phyloP scores from a whole-genome alignment of 2,888 invertebrate species.

The Hypomecis atomaria region DNA sequence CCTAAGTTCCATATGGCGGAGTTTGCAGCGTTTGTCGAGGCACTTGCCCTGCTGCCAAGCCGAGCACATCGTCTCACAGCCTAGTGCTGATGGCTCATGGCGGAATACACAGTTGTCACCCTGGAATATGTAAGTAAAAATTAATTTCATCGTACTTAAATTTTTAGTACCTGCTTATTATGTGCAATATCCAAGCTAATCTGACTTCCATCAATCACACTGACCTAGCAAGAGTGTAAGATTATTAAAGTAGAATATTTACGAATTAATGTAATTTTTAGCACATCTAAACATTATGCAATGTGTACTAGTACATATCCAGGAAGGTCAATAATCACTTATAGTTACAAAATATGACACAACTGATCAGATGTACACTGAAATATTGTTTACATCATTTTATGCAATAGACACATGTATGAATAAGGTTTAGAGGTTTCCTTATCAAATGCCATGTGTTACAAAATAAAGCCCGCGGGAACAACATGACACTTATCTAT shows the following conservation, averaged over 20 bases:
- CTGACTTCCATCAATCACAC: no score
- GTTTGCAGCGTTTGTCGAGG: constrained; percentile 90
- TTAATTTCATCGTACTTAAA: not conserved
- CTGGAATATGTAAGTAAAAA: constrained; percentile 68
- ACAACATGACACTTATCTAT: not conserved
- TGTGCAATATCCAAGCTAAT: no score
- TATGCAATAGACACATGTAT: not conserved
- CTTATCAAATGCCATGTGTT: not conserved
- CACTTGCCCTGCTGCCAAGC: constrained; percentile 94
- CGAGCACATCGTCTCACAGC: constrained; percentile 92
- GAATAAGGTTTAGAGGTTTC: not conserved
- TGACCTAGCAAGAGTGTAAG: no score
- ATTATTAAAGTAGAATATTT: not conserved
- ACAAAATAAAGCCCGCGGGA: not conserved
- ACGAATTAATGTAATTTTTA: not conserved
- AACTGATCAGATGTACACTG: not conserved
- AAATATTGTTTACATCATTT: constrained; percentile 4
- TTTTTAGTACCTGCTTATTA: not conserved
- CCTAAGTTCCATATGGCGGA: constrained; percentile 93
- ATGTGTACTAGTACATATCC: not conserved
- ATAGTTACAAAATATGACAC: not conserved
- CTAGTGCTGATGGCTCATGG: constrained; percentile 93
- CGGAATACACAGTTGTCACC: constrained; percentile 92
- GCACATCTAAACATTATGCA: constrained; percentile 3
- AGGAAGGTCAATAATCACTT: not conserved